These are phyloP conservation scores for Chorisops tibialis DNA, from an alignment of 2,888 invertebrate species.

Conservation along the genomic window DNA sequence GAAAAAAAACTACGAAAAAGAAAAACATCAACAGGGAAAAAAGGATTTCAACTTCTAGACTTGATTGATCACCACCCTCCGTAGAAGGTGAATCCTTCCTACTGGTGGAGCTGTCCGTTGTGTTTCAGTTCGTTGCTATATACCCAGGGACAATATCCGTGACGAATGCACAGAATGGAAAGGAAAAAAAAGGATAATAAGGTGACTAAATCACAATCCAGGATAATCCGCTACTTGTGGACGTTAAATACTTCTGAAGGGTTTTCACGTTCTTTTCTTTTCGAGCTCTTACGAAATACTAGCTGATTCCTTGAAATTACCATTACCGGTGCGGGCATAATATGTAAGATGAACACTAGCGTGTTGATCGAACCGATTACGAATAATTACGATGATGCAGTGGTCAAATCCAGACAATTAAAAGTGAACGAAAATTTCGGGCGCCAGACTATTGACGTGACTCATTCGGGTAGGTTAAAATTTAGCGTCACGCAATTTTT, in stretches of 20 bases:
- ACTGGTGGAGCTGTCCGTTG: no score
- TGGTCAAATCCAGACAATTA: no score
- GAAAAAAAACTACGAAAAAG: not conserved
- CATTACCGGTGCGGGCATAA: no score
- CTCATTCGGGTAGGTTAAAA: no score
- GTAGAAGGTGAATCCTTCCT: constrained; percentile 18
- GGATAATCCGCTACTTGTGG: constrained; percentile 24
- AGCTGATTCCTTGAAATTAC: no score
- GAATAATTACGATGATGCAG: no score
- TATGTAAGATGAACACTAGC: no score
- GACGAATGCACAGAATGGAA: not conserved
- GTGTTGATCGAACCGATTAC: no score
- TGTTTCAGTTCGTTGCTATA: not conserved
- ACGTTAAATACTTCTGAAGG: constrained; percentile 20
- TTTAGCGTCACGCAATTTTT: no score
- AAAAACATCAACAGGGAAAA: not conserved
- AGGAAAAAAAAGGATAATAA: constrained; percentile 16
- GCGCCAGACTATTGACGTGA: no score
- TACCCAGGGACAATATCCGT: not conserved
- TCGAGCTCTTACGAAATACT: no score
- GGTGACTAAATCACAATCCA: constrained; percentile 24
- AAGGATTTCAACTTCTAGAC: constrained; percentile 31
- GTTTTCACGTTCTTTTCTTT: not conserved
- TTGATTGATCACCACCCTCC: constrained; percentile 30
- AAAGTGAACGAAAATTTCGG: no score